Conservation (phyloP, 2,113 vertebrate genomes). For the Uropsilus gracilis region DNA sequence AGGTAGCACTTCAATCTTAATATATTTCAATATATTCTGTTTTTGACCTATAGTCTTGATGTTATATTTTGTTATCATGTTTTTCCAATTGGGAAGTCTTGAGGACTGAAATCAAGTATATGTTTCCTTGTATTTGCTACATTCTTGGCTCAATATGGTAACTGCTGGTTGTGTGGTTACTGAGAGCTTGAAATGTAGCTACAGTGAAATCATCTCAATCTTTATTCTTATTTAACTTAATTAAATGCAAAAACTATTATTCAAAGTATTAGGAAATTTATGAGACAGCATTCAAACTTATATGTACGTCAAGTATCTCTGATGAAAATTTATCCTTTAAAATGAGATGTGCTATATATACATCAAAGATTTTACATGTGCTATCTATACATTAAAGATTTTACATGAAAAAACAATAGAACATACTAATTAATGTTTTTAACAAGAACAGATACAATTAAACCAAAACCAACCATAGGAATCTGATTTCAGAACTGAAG, state of each 20-base stretch:
- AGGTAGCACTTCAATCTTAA: background rate
- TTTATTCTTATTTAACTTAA: background rate
- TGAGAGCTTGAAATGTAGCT: background rate
- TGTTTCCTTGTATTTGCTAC: background rate
- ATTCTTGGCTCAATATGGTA: background rate
- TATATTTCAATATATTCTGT: background rate
- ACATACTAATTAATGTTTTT: background rate
- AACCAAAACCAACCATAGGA: too few relatives aligned
- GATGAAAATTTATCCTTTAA: background rate
- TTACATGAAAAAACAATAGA: background rate
- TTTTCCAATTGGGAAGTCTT: slow-evolving; percentile 5
- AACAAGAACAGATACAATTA: too few relatives aligned
- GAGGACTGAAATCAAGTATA: background rate
- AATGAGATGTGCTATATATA: background rate
- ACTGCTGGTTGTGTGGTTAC: background rate
- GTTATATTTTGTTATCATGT: background rate
- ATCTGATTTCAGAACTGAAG: too few relatives aligned
- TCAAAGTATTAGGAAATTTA: background rate
- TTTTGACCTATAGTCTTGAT: background rate
- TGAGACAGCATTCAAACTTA: background rate
- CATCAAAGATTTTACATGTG: too few relatives aligned
- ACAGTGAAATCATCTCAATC: background rate
- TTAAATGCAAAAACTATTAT: background rate
- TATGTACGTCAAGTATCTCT: background rate
- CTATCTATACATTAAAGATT: too few relatives aligned